phyloP scores from a whole-genome alignment of 2,113 vertebrate genomes.

The Platichthys flesus region DNA sequence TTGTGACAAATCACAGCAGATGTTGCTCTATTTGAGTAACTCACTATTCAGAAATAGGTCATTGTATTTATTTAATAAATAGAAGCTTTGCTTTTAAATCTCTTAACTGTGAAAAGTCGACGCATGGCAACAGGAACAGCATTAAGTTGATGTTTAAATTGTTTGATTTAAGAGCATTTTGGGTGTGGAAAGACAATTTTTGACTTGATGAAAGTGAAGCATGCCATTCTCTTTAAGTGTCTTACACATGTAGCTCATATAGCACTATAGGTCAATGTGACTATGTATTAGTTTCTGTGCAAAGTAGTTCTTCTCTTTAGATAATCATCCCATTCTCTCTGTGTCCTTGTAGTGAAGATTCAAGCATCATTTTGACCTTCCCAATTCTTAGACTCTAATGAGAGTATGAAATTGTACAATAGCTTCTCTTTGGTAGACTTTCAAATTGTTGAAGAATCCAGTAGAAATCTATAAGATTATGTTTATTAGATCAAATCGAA shows the following conservation, averaged over 20 bases:
- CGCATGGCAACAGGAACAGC: background rate
- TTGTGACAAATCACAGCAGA: constrained; percentile 12
- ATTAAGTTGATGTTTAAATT: no score
- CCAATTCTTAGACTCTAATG: background rate
- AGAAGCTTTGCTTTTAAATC: constrained; percentile 27
- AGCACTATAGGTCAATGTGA: background rate
- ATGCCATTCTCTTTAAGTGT: no score
- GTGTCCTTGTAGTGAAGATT: constrained; percentile 1
- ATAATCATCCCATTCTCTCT: no score
- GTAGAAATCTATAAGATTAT: no score
- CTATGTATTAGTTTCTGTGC: background rate
- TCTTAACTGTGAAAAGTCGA: constrained; percentile 3
- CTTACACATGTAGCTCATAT: no score
- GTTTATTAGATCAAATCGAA: no score
- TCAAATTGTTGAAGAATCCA: background rate
- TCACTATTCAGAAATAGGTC: background rate
- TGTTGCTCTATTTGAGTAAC: constrained; percentile 19
- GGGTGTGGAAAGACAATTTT: no score
- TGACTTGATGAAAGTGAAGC: no score
- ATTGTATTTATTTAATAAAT: constrained; percentile 40
- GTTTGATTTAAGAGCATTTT: no score
- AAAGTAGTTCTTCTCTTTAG: background rate
- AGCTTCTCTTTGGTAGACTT: background rate
- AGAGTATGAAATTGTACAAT: background rate
- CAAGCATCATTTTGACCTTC: background rate